Base-by-base conservation (phyloP, 2,888 invertebrate species). In the Eupithecia vulgata region DNA sequence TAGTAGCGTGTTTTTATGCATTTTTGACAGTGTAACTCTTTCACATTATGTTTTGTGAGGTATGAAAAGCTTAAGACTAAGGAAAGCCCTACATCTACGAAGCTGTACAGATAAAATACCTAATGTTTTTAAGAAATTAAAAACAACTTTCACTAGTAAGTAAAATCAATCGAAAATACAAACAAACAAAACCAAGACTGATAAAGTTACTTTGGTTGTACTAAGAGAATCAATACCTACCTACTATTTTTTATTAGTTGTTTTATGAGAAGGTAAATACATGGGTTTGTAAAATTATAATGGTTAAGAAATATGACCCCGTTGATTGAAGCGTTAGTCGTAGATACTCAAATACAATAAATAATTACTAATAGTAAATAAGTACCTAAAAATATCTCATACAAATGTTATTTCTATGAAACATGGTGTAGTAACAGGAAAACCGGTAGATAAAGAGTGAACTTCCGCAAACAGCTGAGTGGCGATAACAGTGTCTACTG, bases 381-480 rank as follows among this genome's bases (percentile, higher is more conserved):
- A 17, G 7, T 12, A 52, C 4, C 52, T 21, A 21, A 52, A 52
- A 21, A 5, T 13, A 10, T 1, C 21, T 25, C 12, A 13, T 13
- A 25, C 25, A 25, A 17, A 21, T 10, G 21, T 21, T 52, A 52
- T 52, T 52, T 52, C 21, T 21, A 21, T 52, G 21, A 52, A 57
- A 57, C 57, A 25, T 52, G 61, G 13, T 64, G n/a, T 52, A 34
- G 68, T 48, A 76, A 83, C 84, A 83, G 86, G 85, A 88, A 86
- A 85, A 83, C 65, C 72, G 64, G 66, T 65, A 78, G 85, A 87
- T 88, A 85, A 88, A 81, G 77, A 78, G 71, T 80, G 52, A 74
- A 84, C 85, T 86, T 89, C 88, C 88, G 84, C 71, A 88, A 86
- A 87, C 86, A 90, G 86, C 86, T 87, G 87, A 82, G 79, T 67